Base-by-base conservation (phyloP, 2,113 vertebrate genomes). In the Pygoscelis antarcticus region DNA sequence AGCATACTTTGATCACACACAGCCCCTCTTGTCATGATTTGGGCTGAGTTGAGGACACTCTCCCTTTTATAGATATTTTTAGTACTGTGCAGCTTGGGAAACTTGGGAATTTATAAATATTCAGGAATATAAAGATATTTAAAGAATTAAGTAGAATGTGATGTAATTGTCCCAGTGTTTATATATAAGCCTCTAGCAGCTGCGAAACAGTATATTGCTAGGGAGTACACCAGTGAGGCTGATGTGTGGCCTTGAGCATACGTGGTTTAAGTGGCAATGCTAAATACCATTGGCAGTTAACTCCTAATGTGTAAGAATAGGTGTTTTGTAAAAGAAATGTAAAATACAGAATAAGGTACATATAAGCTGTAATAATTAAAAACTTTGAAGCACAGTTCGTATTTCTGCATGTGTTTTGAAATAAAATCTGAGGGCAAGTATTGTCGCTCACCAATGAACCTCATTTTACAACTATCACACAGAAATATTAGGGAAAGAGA, bases 381-480 rank as follows among this genome's bases (percentile, higher is more conserved):
- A 74, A 21, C 3, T 11, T 20, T 0, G 0, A 66, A 83, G 22
- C 14, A n/a, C 5, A 7, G 11, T 44, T 95, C 11, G 3, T 58
- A 34, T 13, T 54, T 87, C 61, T 49, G 17, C 3, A 4, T 27
- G 7, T 57, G 16, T 69, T 93, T 89, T 47, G 42, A 68, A 70
- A 62, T 58, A 64, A 77, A 78, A 80, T 36, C 22, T 40, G 46
- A 92, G 22, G 42, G 22, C 36, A 62, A 52, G 26, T 76, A 8
- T 52, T 36, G 5, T 38, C 3, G 4, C 16, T 84, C 30, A 44
- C 25, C 16, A 30, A 0, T 80, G 25, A 69, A 38, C 10, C 10
- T 58, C 0, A 1, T 32, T 65, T 69, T 42, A 23, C 23, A 38
- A 11, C 7, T 62, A 4, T 47, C 2, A 2, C 6, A 30, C 54